Evolutionary conservation across 2,797 vertebrate species (phyloP).

Genomic region (Ctenosaura bakeri): DNA sequence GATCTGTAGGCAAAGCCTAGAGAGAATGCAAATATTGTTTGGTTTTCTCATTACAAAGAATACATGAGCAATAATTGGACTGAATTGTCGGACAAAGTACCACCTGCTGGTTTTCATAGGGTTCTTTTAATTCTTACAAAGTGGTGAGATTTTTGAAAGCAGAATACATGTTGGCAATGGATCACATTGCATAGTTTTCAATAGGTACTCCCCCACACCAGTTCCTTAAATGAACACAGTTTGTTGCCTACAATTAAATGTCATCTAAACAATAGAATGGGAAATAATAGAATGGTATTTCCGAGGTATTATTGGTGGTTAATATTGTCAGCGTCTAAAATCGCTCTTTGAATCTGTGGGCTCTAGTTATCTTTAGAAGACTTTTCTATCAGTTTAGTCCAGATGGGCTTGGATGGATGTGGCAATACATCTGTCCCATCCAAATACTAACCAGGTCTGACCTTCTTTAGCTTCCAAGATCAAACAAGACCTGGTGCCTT

Average conservation of each 20-base stretch:
- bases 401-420: neutral
- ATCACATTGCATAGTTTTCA: neutral
- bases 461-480: no score
- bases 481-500: no score
- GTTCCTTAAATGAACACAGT: neutral
- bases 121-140: constrained; percentile 36
- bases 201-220: neutral
- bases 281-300: constrained; percentile 1
- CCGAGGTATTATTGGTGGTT: constrained; percentile 6
- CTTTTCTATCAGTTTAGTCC: neutral
- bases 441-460: no score
- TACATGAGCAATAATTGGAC: neutral
- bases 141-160: neutral
- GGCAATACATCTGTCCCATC: neutral
- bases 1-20: neutral
- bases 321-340: neutral
- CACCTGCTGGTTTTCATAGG: constrained; percentile 15
- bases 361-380: neutral
- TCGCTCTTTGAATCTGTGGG: neutral
- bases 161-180: neutral
- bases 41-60: neutral
- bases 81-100: neutral
- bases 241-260: constrained; percentile 30
- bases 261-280: constrained; percentile 1
- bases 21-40: neutral